These are phyloP conservation scores for Lithophane ornitopus DNA, from an alignment of 2,888 invertebrate genomes.

Conservation along the genomic window DNA sequence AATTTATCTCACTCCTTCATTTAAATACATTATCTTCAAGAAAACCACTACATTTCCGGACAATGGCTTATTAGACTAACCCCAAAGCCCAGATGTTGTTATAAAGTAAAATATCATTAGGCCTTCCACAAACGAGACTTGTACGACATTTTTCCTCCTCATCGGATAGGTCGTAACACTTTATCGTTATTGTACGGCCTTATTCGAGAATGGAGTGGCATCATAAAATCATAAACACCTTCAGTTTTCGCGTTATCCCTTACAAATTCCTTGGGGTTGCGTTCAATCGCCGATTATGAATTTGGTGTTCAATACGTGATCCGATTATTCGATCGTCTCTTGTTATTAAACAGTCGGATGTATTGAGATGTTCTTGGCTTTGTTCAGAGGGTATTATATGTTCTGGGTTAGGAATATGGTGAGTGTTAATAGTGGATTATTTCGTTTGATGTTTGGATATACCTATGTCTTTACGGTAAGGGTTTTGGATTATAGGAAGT, in stretches of 20 bases:
- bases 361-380: constrained; percentile 44
- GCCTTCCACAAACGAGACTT: constrained; percentile 71
- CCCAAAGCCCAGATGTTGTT: constrained; percentile 67
- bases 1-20: constrained; percentile 28
- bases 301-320: constrained; percentile 79
- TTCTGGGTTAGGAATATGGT: neutral
- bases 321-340: constrained; percentile 69
- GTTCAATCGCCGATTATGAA: constrained; percentile 80
- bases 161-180: constrained; percentile 79
- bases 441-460: constrained; percentile 3
- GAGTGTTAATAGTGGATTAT: constrained; percentile 7
- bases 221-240: constrained; percentile 87
- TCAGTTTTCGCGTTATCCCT: constrained; percentile 78
- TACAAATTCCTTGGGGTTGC: constrained; percentile 78
- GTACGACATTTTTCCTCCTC: constrained; percentile 79
- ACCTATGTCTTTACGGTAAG: neutral
- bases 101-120: constrained; percentile 81
- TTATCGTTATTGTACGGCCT: constrained; percentile 86
- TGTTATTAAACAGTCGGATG: constrained; percentile 66
- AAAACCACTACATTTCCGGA: constrained; percentile 35
- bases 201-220: constrained; percentile 82
- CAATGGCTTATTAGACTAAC: constrained; percentile 61
- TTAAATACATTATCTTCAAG: constrained; percentile 21
- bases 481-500: neutral
- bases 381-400: constrained; percentile 26